Evolutionary conservation across 2,113 vertebrate species (phyloP).

Genomic region (Trematocara stigmaticum): DNA sequence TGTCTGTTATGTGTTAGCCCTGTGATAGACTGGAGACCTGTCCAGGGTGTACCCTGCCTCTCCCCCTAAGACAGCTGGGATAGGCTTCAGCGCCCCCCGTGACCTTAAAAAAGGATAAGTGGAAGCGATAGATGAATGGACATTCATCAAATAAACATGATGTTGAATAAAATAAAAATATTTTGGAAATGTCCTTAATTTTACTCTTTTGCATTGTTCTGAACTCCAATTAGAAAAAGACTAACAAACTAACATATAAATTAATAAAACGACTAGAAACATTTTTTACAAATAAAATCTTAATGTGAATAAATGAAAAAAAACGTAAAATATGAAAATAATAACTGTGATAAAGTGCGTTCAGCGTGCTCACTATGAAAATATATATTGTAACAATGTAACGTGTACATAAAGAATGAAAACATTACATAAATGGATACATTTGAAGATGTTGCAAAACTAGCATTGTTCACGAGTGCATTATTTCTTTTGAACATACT

Average conservation of each 20-base stretch:
- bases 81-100: neutral
- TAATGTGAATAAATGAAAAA: neutral
- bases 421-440: rapidly evolving
- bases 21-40: neutral
- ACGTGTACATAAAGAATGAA: rapidly evolving
- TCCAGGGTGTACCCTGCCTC: neutral
- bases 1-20: neutral
- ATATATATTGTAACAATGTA: neutral
- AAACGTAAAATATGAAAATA: neutral
- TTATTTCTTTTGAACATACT: rapidly evolving
- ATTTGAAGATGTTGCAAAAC: rapidly evolving
- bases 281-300: neutral
- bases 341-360: neutral
- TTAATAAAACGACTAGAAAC: neutral
- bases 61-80: neutral
- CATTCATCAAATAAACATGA: neutral
- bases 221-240: neutral
- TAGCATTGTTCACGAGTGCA: rapidly evolving
- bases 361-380: neutral
- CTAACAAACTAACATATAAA: neutral
- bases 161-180: neutral
- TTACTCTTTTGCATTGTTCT: neutral
- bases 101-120: neutral
- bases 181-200: neutral
- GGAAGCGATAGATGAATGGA: neutral